Conservation (phyloP, 2,797 vertebrate species). For the Tadarida brasiliensis region DNA sequence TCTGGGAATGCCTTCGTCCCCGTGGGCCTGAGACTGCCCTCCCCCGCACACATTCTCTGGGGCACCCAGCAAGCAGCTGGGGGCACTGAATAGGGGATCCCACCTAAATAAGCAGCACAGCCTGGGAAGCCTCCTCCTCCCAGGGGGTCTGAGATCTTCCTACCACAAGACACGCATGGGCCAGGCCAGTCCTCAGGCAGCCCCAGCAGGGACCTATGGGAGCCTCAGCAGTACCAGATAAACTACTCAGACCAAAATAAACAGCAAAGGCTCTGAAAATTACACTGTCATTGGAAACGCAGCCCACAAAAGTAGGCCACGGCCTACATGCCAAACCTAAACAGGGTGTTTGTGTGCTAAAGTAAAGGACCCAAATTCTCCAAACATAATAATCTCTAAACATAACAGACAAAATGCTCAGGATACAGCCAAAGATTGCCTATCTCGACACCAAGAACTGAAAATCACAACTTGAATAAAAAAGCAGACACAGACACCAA, state of each 20-base stretch:
- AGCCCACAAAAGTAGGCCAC: background rate
- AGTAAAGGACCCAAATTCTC: background rate
- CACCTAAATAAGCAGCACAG: background rate
- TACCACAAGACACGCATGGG: background rate
- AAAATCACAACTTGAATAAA: background rate
- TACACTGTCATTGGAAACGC: background rate
- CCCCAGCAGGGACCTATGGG: background rate
- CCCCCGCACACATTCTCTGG: background rate
- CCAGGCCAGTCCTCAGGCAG: background rate
- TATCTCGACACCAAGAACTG: background rate
- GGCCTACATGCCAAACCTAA: background rate
- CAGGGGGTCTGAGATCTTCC: background rate
- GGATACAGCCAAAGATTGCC: background rate
- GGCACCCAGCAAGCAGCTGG: background rate
- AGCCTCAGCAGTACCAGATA: background rate
- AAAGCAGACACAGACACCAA: background rate
- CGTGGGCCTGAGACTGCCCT: background rate
- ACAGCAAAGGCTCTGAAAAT: constrained; percentile 3
- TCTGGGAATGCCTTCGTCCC: background rate
- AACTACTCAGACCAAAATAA: background rate
- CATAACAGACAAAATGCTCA: background rate
- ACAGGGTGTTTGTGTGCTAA: background rate
- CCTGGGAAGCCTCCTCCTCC: background rate
- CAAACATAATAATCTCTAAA: background rate
- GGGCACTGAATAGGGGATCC: background rate